phyloP scores from a whole-genome alignment of 2,888 invertebrate species.

The Phorcus lineatus region DNA sequence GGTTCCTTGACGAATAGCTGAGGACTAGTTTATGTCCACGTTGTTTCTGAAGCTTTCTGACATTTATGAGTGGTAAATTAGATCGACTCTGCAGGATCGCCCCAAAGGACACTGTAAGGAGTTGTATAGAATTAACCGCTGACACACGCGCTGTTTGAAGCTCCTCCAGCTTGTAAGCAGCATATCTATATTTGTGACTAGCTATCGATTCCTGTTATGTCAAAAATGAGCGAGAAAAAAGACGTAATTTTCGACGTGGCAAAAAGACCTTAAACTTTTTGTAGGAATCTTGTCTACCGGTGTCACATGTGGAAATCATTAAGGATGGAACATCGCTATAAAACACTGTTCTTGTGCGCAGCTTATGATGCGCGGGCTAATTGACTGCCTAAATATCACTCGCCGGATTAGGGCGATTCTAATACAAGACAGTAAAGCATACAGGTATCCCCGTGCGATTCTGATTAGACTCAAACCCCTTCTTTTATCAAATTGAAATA shows the following conservation, averaged over 20 bases:
- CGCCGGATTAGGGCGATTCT: neutral
- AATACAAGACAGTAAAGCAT: neutral
- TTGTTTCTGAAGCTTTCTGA: neutral
- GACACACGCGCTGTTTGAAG: too few species aligned
- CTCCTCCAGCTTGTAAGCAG: too few species aligned
- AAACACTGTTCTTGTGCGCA: neutral
- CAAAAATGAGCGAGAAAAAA: too few species aligned
- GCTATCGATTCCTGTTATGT: too few species aligned
- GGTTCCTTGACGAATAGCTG: neutral
- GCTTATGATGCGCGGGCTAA: neutral
- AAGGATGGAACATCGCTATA: neutral
- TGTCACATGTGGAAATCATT: neutral
- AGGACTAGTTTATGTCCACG: neutral
- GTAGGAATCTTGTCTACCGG: neutral
- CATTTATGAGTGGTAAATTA: neutral
- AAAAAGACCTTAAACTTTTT: too few species aligned
- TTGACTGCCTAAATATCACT: neutral
- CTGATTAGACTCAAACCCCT: neutral
- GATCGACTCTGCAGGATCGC: neutral
- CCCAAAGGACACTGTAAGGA: neutral
- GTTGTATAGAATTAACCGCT: too few species aligned
- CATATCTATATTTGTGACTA: too few species aligned
- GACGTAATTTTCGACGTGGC: too few species aligned
- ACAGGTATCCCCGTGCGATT: neutral
- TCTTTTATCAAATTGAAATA: constrained; percentile 13